A percentile compares a stretch with the other conserved stretches of the same genome.
These are phyloP conservation scores for Neodiprion virginianus DNA, from an alignment of 1,140 invertebrate species.

Conservation along the genomic window DNA sequence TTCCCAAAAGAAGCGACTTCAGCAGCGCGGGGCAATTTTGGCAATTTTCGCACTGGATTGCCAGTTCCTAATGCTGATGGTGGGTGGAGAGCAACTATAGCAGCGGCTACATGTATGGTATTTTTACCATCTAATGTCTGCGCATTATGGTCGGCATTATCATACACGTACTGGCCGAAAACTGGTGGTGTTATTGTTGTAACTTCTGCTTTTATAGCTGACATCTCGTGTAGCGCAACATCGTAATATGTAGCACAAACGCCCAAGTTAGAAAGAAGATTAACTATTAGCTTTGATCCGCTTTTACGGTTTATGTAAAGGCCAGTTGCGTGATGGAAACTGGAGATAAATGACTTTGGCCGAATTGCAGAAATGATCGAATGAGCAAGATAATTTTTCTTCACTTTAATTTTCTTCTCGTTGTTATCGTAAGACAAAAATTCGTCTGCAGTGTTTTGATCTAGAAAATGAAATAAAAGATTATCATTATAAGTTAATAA, in stretches of 20 bases:
- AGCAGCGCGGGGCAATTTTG: conserved; percentile 12
- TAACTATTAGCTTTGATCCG: conserved; percentile 43
- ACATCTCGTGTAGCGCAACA: conserved; percentile 48
- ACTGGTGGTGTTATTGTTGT: conserved; percentile 31
- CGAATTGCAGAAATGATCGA: too few relatives aligned
- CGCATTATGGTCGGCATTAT: conserved; percentile 52
- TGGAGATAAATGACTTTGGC: conserved; percentile 38
- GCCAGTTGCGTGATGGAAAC: conserved; percentile 44
- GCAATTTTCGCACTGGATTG: conserved; percentile 43
- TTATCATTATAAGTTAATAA: too few relatives aligned
- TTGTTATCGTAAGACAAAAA: too few relatives aligned
- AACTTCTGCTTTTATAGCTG: conserved; percentile 40
- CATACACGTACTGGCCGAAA: conserved; percentile 46
- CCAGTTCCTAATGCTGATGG: background rate
- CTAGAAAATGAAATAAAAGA: too few relatives aligned
- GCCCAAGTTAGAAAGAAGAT: conserved; percentile 48
- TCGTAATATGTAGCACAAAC: conserved; percentile 43
- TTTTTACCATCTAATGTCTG: conserved; percentile 47
- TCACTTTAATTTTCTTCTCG: too few relatives aligned
- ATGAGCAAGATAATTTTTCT: too few relatives aligned
- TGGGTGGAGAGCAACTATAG: too few relatives aligned
- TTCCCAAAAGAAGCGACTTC: conserved; percentile 7
- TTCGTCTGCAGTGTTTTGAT: too few relatives aligned
- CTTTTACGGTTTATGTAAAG: conserved; percentile 47
- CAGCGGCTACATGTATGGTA: conserved; percentile 40